A percentile compares a stretch with the other conserved stretches of the same genome.
These are phyloP conservation scores for Panurus biarmicus DNA, from an alignment of 2,113 vertebrate species.

Conservation along the genomic window DNA sequence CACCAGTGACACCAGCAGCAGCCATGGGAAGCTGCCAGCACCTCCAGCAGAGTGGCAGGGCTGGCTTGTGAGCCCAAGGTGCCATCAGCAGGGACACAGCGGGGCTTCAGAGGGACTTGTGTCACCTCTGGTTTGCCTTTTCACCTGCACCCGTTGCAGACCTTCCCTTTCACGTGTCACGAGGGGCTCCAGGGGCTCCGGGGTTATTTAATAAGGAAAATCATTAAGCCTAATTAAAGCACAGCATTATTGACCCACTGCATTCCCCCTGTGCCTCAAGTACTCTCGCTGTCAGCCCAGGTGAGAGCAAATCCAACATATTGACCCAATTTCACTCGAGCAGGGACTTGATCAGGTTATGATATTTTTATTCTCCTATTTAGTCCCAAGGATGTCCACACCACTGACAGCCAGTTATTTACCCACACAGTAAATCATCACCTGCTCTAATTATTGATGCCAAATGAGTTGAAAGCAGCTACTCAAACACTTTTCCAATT, in stretches of 20 bases:
- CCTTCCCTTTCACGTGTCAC: background rate
- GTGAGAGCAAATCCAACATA: background rate
- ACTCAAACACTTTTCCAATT: background rate
- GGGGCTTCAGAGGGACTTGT: background rate
- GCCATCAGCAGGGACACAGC: fast-evolving
- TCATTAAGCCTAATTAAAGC: background rate
- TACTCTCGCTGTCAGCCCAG: background rate
- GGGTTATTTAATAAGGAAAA: background rate
- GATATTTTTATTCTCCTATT: background rate
- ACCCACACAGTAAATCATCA: background rate
- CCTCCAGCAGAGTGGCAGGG: fast-evolving
- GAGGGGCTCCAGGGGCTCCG: background rate
- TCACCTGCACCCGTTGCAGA: fast-evolving
- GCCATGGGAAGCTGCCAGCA: background rate
- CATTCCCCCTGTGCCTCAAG: background rate
- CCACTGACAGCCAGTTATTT: background rate
- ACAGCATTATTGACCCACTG: background rate
- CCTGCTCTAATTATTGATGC: background rate
- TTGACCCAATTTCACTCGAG: background rate
- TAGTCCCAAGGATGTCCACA: background rate
- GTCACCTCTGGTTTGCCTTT: background rate
- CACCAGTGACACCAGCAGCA: background rate
- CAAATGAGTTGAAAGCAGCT: background rate
- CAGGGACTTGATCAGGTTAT: background rate
- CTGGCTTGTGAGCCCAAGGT: fast-evolving